Evolutionary conservation across 2,888 invertebrate genomes (phyloP), one percentile per base, ranked within the genome.

Genomic region (Heteropelma amictum): DNA sequence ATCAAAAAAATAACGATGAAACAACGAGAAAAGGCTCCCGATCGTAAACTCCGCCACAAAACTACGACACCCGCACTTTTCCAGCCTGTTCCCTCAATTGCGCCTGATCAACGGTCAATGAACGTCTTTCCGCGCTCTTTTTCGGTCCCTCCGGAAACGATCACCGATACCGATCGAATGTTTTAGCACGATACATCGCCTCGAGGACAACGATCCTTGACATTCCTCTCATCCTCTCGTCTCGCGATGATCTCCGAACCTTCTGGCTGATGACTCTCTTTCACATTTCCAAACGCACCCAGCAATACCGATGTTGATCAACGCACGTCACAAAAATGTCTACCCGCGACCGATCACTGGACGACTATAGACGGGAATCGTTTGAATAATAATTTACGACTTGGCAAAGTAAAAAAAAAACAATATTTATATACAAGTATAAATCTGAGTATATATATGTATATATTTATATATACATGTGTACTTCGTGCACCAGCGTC

Each of bases 171-270:
- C 30, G 54, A n/a, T 40, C 38, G 40, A 60, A 42, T 30, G 33
- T 21, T 70, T 60, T n/a, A 10, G 49, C 47, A 60, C 49, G 56
- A 67, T 75, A 54, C 33, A 26, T 58, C 53, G 45, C 26, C 35
- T 47, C 49, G 40, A n/a, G 56, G 30, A 56, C 23, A 17, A 40
- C 26, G 42, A 38, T 53, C 63, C 58, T 72, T n/a, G 63, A 58
- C 72, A 76, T 75, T 71, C 54, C 72, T 49, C 42, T 4, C 12
- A 23, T 28, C 33, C 6, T n/a, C 17, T 35, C 21, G 4, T 12
- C n/a, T 30, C 26, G 61, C 26, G 42, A 12, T 30, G n/a, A 26
- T 54, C 38, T 40, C 10, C 60, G 38, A 19, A 7, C 12, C 30
- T 49, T 60, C 14, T 35, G 40, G 67, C 63, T 49, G 61, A 67